Conservation (phyloP, 2,888 invertebrate genomes). For the Sesamia inferens region DNA sequence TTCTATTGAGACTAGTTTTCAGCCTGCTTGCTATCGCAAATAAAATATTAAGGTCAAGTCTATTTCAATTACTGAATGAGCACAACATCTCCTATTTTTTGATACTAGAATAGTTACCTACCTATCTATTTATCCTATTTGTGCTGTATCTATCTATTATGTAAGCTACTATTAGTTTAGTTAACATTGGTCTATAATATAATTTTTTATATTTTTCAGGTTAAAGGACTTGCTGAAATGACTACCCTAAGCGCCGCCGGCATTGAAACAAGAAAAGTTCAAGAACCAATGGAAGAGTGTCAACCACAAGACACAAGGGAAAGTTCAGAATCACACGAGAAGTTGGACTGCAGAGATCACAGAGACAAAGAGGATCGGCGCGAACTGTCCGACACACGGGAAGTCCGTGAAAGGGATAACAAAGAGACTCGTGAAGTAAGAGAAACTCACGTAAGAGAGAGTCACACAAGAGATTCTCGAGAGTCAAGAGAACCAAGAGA, state of each 20-base stretch:
- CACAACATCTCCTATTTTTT: constrained; percentile 39
- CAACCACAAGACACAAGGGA: constrained; percentile 81
- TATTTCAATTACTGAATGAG: constrained; percentile 49
- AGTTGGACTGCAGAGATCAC: constrained; percentile 78
- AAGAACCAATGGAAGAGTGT: constrained; percentile 88
- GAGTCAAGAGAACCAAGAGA: constrained; percentile 79
- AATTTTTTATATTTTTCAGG: constrained; percentile 78
- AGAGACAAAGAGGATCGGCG: constrained; percentile 83
- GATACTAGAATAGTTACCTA: neutral
- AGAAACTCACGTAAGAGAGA: constrained; percentile 73
- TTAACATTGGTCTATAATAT: neutral
- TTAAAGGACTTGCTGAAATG: constrained; percentile 98
- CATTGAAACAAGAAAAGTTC: constrained; percentile 86
- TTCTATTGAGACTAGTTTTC: constrained; percentile 38
- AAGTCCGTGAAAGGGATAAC: constrained; percentile 79
- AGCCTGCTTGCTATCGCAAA: constrained; percentile 26
- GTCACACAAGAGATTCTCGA: constrained; percentile 80
- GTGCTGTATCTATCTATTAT: neutral
- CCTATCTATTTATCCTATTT: neutral
- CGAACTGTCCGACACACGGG: constrained; percentile 79
- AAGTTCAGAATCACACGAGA: constrained; percentile 79
- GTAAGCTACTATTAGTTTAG: neutral
- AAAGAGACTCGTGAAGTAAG: constrained; percentile 79
- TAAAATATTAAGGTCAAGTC: constrained; percentile 56
- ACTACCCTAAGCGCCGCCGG: constrained; percentile 94